Base-by-base conservation (phyloP, 92 coral and sea anemone species). In the Paragorgia papillata region DNA sequence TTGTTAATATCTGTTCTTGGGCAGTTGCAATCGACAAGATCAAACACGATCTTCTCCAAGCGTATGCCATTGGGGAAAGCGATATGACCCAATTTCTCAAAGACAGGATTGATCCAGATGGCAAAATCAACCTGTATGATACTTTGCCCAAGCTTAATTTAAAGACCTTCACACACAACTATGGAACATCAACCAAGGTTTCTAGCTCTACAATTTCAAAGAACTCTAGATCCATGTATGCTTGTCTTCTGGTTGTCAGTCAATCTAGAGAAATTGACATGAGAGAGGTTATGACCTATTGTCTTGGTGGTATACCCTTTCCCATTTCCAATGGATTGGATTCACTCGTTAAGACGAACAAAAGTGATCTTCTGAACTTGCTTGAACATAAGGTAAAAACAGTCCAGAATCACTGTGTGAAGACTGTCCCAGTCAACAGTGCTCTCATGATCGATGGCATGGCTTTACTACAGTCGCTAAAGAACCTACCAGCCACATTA, bases 381-480 rank as follows among this genome's bases (percentile, higher is more conserved):
- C 31, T 67, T 24, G 74, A 67, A 67, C 35, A 48, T 15, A 48
- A 63, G 46, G 70, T 34, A n/a, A 48, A 67, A 34, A 10, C 74
- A 46, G 74, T 67, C 34, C 74, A 43, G 57, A 67, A 67, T 67
- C 74, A 41, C 30, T 46, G 74, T 44, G 74, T 48, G 35, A 19
- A 67, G 56, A 57, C 56, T 21, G 74, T 48, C 10, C 74, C 74
- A 41, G 74, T 27, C 24, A 22, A 43, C n/a, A 67, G 74, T 67
- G 57, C 74, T 41, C 74, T 67, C 57, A 22, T 67, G 58, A 48
- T 67, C 57, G 74, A 67, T 67, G 74, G 57, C 57, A 67, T 67
- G 74, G 74, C 74, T 41, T 67, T 67, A 57, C 37, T 67, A 10
- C 58, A 41, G 39, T 26, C 56, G 27, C 51, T 67, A 67, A 67